Percentiles rank a stretch among this genome's conserved stretches.
These are phyloP conservation scores for Micromys minutus DNA, from an alignment of 2,113 vertebrate genomes.

Conservation along the genomic window DNA sequence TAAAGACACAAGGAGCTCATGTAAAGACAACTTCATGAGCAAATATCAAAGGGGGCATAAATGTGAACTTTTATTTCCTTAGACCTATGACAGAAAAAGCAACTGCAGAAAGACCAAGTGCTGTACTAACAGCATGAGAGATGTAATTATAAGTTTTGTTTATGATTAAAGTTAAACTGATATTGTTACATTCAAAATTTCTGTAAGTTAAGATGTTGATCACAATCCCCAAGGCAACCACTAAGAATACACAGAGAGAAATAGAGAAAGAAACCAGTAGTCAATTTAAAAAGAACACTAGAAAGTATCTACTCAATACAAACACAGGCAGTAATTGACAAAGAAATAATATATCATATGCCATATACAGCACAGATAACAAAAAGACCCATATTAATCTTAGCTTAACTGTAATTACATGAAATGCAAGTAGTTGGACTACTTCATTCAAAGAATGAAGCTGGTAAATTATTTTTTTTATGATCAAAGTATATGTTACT, in stretches of 20 bases:
- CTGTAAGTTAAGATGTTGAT: background rate
- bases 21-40: background rate
- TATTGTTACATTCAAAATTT: background rate
- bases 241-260: background rate
- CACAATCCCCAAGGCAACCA: background rate
- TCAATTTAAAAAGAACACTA: background rate
- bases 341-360: background rate
- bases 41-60: background rate
- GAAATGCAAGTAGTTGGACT: background rate
- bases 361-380: background rate
- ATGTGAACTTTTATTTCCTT: background rate
- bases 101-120: background rate
- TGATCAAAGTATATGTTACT: background rate
- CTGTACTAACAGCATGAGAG: background rate
- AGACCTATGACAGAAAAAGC: background rate
- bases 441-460: background rate
- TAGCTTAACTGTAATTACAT: background rate
- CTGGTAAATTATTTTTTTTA: background rate
- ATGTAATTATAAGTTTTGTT: background rate
- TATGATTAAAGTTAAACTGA: constrained; percentile 6
- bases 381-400: background rate
- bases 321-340: background rate
- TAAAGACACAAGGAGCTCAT: background rate
- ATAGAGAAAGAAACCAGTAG: background rate
- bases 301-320: background rate